Percentiles rank a stretch among this genome's conserved stretches.
phyloP scores from a whole-genome alignment of 2,797 vertebrate species.

The Neosilurus hyrtlii region DNA sequence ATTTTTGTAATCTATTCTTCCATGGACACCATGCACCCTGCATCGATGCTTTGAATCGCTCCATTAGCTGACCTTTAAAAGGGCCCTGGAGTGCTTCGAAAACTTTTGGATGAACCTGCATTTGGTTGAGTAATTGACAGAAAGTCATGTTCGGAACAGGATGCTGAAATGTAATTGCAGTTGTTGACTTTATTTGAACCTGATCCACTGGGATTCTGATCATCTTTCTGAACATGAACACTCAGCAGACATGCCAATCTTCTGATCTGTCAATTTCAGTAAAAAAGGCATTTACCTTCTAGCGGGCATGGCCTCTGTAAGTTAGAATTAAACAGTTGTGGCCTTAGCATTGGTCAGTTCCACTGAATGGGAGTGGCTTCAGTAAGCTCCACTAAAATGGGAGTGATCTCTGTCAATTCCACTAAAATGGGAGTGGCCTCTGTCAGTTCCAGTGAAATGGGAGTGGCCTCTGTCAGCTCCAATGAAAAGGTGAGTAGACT shows the following conservation, averaged over 20 bases:
- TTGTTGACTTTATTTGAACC: neutral
- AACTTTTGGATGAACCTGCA: neutral
- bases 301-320: neutral
- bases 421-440: neutral
- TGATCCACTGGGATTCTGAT: neutral
- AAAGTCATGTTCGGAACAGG: neutral
- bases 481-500: no score
- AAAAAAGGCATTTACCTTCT: no score
- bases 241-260: neutral
- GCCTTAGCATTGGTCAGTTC: no score
- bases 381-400: neutral
- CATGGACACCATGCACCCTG: neutral
- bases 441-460: neutral
- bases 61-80: conserved; percentile 32
- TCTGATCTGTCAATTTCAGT: neutral
- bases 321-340: neutral
- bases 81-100: neutral
- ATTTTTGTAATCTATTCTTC: conserved; percentile 23
- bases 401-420: neutral
- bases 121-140: conserved; percentile 9
- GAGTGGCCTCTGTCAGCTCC: neutral
- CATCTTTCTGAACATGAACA: neutral
- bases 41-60: conserved; percentile 21
- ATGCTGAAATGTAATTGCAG: neutral
- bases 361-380: no score